Percentiles rank a stretch among this genome's conserved stretches.
Evolutionary conservation across 1,140 invertebrate species (phyloP).

Genomic region (Penaeus vannamei): DNA sequence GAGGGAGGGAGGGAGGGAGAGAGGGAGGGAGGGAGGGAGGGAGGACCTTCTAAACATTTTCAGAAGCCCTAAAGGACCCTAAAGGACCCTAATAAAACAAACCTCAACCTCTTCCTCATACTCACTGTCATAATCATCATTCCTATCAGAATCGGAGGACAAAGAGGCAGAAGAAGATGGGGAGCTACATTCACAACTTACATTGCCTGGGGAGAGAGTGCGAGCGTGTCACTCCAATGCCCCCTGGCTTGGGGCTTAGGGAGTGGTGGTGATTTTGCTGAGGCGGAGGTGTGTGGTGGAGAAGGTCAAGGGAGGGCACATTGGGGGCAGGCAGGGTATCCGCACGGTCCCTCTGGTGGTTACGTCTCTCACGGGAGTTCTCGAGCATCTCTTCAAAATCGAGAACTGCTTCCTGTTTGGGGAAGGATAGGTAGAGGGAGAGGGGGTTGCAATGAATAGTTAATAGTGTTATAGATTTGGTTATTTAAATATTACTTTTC

Average conservation of each 20-base stretch:
- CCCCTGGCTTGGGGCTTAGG: conserved; percentile 40
- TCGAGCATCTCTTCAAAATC: conserved; percentile 82
- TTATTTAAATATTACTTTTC: no score
- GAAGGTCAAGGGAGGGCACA: conserved; percentile 44
- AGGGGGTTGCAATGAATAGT: neutral
- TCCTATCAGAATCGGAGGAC: neutral
- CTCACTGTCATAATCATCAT: neutral
- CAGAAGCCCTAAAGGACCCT: no score
- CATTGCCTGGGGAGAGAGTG: conserved; percentile 57
- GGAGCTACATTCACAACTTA: conserved; percentile 35
- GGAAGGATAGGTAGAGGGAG: neutral
- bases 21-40: neutral
- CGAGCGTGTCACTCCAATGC: conserved; percentile 34
- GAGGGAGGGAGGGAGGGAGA: neutral
- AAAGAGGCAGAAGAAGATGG: neutral
- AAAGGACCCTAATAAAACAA: neutral
- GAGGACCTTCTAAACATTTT: neutral
- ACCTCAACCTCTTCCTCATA: neutral
- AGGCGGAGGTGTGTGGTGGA: conserved; percentile 65
- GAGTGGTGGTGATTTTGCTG: conserved; percentile 66
- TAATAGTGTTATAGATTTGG: no score
- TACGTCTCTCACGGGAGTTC: conserved; percentile 58
- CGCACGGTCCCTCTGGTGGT: neutral
- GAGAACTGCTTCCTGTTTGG: conserved; percentile 77
- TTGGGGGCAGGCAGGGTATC: conserved; percentile 23